Base-by-base conservation (phyloP, 2,113 vertebrate genomes). In the Corvus cornix region DNA sequence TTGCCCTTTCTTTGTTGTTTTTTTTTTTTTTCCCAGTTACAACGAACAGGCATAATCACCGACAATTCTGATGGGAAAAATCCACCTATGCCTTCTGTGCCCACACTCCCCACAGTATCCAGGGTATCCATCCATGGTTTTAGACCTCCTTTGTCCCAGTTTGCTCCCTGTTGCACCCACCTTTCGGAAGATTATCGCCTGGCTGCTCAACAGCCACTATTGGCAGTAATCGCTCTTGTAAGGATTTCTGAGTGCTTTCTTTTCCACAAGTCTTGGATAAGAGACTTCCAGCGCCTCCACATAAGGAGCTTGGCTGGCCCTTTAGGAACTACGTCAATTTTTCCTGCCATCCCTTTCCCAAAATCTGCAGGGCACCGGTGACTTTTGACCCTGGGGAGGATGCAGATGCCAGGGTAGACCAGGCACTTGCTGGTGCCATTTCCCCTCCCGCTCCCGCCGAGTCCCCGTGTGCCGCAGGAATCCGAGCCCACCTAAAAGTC, bases 111-210 rank as follows among this genome's bases (percentile, higher is more conserved):
- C 43, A 19, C 9, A 18, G 30, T 24, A 58, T 16, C n/a, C 31
- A 37, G 10, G n/a, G 26, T 30, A n/a, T 51, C 58, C 31, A 31
- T 67, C 9, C n/a, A 2, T 1, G 5, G 21, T 35, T 58, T 20
- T 53, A 30, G 0, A 2, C 6, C 27, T 46, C 16, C 9, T 30
- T 39, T 33, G 9, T 26, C 55, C 24, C 16, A 6, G 31, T 28
- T n/a, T 27, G 20, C 28, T 37, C 31, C 27, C 4, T 3, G 16
- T 14, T 52, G 31, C 26, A 1, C 10, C 13, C 18, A 33, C 31
- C 2, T 64, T 59, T 31, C 0, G 0, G 13, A 35, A 7, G 17
- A 13, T 43, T 43, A 37, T 21, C 0, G 0, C 15, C 33, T 8
- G 41, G 27, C 24, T 8, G 16, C 41, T 30, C 13, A 60, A 23